Evolutionary conservation across 2,113 vertebrate genomes (phyloP), one percentile per base, ranked within the genome.

Genomic region (Grallaria varia): DNA sequence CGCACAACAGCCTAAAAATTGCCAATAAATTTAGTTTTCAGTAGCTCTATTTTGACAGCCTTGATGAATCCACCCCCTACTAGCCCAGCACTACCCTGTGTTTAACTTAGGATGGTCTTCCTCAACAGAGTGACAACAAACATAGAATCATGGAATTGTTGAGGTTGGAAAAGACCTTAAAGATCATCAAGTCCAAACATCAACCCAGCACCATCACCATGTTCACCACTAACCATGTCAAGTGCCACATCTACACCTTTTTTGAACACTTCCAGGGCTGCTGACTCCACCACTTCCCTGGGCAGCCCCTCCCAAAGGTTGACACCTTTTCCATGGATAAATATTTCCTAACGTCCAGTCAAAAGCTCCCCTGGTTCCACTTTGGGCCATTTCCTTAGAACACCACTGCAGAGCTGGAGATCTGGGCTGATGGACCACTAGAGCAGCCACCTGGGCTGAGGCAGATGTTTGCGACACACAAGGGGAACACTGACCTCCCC

Each of bases 401-500:
- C 73, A 31, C 39, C 82, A 14, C 66, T 45, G 28, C 35, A 39
- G 80, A 63, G 69, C 67, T 24, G 66, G 55, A 50, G 84, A 12
- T 39, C 55, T 60, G 19, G 1, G 24, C 30, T 5, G 58, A 53
- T 22, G 82, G 62, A 63, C 45, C 71, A 39, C 52, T 82, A 8
- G 64, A 77, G 40, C 77, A 77, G 63, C 47, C 15, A 4, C n/a
- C 73, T 24, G 23, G 20, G 44, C 28, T 4, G 21, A 31, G 63
- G 30, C 0, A 1, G 44, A 5, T 2, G 1, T 4, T 21, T 22
- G 55, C 71, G 82, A 35, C 7, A 15, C 5, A 9, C 1, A 1
- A 4, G 8, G 53, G 45, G 33, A 56, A 10, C 49, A 66, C 58
- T 3, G 58, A 35, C 28, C 49, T 35, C 49, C 90, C 95, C 80